A percentile compares a stretch with the other conserved stretches of the same genome.
Evolutionary conservation across 1,140 invertebrate genomes (phyloP).

Genomic region (Ruditapes philippinarum): DNA sequence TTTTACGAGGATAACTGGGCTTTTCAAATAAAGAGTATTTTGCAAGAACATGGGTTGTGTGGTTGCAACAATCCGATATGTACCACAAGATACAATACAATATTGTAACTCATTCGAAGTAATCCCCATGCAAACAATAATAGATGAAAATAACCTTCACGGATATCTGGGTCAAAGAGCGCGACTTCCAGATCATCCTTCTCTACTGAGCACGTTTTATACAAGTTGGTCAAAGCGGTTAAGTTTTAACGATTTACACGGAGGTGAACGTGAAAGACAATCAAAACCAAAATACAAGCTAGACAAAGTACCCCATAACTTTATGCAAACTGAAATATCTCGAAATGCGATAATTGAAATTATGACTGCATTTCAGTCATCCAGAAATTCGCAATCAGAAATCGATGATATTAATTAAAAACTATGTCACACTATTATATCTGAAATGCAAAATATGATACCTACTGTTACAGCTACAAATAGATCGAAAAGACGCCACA

Average conservation of each 20-base stretch:
- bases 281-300: background rate
- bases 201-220: background rate
- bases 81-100: constrained; percentile 35
- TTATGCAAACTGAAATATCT: background rate
- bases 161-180: constrained; percentile 37
- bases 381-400: background rate
- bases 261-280: background rate
- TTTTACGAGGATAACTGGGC: no score
- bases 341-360: background rate
- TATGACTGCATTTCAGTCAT: background rate
- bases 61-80: no score
- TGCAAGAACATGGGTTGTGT: no score
- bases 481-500: background rate
- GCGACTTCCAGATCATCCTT: constrained; percentile 52
- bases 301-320: background rate
- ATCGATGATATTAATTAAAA: background rate
- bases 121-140: constrained; percentile 13
- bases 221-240: no score
- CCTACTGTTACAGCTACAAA: background rate
- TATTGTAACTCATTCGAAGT: constrained; percentile 15
- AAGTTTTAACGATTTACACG: no score
- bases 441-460: background rate
- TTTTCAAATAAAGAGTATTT: no score
- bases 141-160: constrained; percentile 11
- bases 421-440: background rate